Evolutionary conservation across 2,113 vertebrate genomes (phyloP).

Genomic region (Ctenodactylus gundi): DNA sequence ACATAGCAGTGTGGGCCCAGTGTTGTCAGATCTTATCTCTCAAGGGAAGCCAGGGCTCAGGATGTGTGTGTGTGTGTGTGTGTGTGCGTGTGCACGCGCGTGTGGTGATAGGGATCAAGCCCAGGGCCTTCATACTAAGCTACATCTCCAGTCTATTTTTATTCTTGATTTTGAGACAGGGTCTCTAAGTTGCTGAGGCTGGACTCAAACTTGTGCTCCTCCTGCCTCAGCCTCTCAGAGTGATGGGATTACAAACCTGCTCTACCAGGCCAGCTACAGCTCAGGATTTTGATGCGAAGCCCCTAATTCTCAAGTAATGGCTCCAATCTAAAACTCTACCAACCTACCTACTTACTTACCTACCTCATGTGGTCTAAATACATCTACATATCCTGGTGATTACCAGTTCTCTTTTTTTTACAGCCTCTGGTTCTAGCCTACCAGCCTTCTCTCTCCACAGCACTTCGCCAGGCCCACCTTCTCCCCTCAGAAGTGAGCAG

Average conservation of each 20-base stretch:
- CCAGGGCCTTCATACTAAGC: no score
- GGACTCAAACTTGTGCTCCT: no score
- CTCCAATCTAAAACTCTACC: background rate
- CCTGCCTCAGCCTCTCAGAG: no score
- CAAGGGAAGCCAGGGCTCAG: background rate
- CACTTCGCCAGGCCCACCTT: background rate
- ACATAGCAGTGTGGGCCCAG: background rate
- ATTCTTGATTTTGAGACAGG: no score
- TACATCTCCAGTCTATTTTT: no score
- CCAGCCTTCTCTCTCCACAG: background rate
- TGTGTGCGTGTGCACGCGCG: no score
- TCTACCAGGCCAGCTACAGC: no score
- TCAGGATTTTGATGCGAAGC: background rate
- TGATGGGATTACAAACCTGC: no score
- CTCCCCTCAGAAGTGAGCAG: background rate
- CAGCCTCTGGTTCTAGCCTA: background rate
- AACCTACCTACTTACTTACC: background rate
- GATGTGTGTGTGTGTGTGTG: no score
- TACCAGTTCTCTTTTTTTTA: background rate
- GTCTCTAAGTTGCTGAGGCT: no score
- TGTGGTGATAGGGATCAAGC: no score
- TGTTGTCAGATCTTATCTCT: background rate
- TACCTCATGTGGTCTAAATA: background rate
- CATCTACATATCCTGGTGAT: background rate
- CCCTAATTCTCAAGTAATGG: slow-evolving; percentile 15